Conservation (phyloP, 2,113 vertebrate genomes). For the Hydropotes inermis region DNA sequence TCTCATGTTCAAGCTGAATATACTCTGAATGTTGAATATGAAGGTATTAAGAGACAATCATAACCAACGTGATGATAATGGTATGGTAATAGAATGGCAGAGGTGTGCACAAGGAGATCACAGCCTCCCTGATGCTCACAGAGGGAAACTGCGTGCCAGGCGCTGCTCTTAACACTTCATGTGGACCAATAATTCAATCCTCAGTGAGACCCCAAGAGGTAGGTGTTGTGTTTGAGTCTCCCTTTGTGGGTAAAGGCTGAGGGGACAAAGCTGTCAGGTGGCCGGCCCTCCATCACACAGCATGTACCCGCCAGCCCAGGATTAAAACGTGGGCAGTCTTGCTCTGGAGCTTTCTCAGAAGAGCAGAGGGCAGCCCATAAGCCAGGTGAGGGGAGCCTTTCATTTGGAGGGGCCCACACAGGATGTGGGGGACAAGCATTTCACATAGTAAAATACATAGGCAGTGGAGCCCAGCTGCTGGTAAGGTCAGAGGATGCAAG, state of each 20-base stretch:
- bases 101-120: fast-evolving
- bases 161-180: not conserved
- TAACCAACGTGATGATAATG: not conserved
- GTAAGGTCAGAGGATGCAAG: too few species aligned
- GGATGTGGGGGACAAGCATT: fast-evolving
- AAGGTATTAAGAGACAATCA: not conserved
- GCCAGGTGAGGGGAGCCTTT: not conserved
- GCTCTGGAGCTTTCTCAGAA: not conserved
- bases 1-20: not conserved
- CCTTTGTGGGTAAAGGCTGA: not conserved
- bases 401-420: not conserved
- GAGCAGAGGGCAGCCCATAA: not conserved
- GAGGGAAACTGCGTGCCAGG: not conserved
- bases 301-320: not conserved
- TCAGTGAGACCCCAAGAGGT: not conserved
- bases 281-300: not conserved
- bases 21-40: not conserved
- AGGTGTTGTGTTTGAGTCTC: not conserved
- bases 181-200: fast-evolving
- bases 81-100: not conserved
- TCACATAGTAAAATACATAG: not conserved
- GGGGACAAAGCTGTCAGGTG: not conserved
- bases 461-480: too few species aligned
- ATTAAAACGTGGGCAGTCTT: not conserved
- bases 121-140: fast-evolving